Evolutionary conservation across 2,113 vertebrate species (phyloP).

Genomic region (Heterotis niloticus): DNA sequence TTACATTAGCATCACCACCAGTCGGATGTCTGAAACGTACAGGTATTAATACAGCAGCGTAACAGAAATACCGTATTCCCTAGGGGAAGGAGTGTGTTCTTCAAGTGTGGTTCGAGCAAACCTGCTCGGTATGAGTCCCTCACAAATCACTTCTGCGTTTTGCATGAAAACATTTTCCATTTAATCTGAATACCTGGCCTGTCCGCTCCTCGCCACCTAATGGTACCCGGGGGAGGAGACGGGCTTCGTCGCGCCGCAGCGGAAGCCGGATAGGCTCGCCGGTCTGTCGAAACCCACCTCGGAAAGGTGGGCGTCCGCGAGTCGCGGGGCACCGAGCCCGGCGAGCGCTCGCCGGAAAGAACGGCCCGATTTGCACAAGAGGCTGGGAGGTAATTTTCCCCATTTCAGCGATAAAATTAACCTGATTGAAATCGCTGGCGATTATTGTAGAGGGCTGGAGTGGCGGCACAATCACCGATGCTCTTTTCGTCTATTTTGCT

Average conservation of each 20-base stretch:
- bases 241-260: background rate
- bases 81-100: too few relatives aligned
- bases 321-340: background rate
- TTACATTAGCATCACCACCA: too few relatives aligned
- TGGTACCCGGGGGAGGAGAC: background rate
- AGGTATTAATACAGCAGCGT: too few relatives aligned
- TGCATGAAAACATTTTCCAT: background rate
- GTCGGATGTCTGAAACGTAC: too few relatives aligned
- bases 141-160: background rate
- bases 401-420: slow-evolving; percentile 95
- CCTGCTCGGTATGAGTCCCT: too few relatives aligned
- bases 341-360: slow-evolving; percentile 25
- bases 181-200: background rate
- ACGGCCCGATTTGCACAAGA: slow-evolving; percentile 82
- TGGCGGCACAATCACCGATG: slow-evolving; percentile 88
- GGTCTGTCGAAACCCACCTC: too few relatives aligned
- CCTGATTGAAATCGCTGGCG: slow-evolving; percentile 95
- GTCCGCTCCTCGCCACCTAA: background rate
- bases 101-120: too few relatives aligned
- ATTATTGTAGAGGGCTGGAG: slow-evolving; percentile 87
- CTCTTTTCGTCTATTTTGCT: slow-evolving; percentile 88
- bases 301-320: slow-evolving; percentile 13
- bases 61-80: too few relatives aligned
- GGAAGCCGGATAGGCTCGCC: too few relatives aligned
- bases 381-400: slow-evolving; percentile 83